Conservation (phyloP, 2,113 vertebrate genomes). For the Manacus vitellinus region DNA sequence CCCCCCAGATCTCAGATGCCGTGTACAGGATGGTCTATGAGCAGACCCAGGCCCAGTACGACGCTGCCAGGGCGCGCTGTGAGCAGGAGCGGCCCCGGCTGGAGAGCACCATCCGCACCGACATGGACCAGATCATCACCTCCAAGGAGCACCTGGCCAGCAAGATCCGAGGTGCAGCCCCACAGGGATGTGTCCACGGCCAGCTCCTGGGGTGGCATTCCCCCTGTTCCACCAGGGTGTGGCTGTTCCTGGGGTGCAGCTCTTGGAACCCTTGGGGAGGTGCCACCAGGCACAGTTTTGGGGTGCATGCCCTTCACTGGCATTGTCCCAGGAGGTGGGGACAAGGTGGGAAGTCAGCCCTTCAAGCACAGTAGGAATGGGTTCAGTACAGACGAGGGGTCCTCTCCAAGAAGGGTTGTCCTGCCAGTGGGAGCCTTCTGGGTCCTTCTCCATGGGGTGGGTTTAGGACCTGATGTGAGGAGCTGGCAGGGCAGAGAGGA, state of each 20-base stretch:
- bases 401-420: not conserved
- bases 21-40: slow-evolving; percentile 86
- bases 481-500: not conserved
- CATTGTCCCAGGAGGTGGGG: not conserved
- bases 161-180: slow-evolving; percentile 87
- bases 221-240: not conserved
- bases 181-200: fast-evolving
- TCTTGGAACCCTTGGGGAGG: not conserved
- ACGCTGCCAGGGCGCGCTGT: slow-evolving; percentile 71
- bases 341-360: not conserved
- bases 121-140: slow-evolving; percentile 97
- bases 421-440: not conserved
- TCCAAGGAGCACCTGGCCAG: slow-evolving; percentile 92
- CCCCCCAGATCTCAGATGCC: slow-evolving; percentile 85
- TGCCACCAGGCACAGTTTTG: not conserved
- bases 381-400: not conserved
- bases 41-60: slow-evolving; percentile 79
- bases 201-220: not conserved
- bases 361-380: fast-evolving
- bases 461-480: not conserved
- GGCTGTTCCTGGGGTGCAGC: not conserved
- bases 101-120: slow-evolving; percentile 87
- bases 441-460: not conserved
- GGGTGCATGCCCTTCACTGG: not conserved
- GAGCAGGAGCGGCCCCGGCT: slow-evolving; percentile 77